phyloP scores from a whole-genome alignment of 2,888 invertebrate genomes.

The Smittia aterrima region DNA sequence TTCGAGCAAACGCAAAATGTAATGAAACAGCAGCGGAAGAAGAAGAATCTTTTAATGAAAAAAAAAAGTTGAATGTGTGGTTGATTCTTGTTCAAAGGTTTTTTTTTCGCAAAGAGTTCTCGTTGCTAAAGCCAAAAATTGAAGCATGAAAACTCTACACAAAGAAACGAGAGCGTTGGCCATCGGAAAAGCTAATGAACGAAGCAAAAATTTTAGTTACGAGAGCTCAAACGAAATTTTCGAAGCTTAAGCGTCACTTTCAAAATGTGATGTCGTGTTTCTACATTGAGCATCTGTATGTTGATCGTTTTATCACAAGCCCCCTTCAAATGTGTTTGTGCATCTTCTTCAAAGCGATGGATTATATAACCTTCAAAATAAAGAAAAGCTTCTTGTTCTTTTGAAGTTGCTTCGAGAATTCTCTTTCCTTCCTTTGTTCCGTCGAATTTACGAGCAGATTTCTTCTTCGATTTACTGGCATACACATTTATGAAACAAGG shows the following conservation, averaged over 20 bases:
- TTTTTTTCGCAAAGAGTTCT: not conserved
- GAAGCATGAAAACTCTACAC: not conserved
- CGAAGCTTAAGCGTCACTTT: too few relatives aligned
- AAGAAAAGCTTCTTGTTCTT: conserved; percentile 25
- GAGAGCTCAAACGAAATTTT: not conserved
- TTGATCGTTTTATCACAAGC: not conserved
- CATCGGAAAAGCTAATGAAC: conserved; percentile 1
- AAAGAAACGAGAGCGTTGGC: conserved; percentile 5
- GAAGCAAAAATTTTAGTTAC: not conserved
- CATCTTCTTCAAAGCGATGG: conserved; percentile 4
- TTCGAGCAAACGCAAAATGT: conserved; percentile 26
- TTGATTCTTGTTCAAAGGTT: not conserved
- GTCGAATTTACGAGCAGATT: not conserved
- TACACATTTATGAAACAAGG: conserved; percentile 13
- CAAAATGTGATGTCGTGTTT: not conserved
- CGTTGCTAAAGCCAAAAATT: not conserved
- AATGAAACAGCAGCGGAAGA: conserved; percentile 31
- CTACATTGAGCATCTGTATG: conserved; percentile 16
- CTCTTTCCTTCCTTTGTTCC: conserved; percentile 7
- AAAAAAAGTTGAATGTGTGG: conserved; percentile 26
- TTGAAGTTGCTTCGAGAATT: conserved; percentile 10
- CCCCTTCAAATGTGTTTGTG: conserved; percentile 24
- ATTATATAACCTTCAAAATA: conserved; percentile 38
- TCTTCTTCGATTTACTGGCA: not conserved
- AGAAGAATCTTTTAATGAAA: conserved; percentile 5